These are phyloP conservation scores for Sthenelais limicola DNA, from an alignment of 2,888 invertebrate species.

Conservation along the genomic window DNA sequence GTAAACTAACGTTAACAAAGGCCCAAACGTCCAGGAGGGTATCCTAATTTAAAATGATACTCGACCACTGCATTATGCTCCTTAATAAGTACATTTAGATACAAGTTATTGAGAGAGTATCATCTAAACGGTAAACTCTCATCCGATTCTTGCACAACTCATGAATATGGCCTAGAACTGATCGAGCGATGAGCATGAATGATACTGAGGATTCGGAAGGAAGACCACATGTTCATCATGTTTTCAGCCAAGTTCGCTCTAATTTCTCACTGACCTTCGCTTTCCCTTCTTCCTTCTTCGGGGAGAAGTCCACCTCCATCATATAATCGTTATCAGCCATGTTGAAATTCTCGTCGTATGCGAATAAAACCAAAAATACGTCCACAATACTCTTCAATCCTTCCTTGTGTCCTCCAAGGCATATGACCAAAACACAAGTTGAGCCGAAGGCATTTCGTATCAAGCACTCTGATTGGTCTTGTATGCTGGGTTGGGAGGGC, in stretches of 20 bases:
- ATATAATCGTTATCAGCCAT: conserved; percentile 10
- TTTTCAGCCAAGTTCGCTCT: background rate
- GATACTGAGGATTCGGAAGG: no score
- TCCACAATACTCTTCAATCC: background rate
- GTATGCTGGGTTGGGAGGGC: no score
- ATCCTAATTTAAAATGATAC: no score
- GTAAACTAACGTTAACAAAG: no score
- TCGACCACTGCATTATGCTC: no score
- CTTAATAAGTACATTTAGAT: no score
- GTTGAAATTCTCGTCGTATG: background rate
- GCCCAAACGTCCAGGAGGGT: no score
- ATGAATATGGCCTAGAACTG: no score
- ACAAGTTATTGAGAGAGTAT: no score
- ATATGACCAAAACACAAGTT: conserved; percentile 4
- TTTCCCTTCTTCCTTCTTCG: conserved; percentile 6
- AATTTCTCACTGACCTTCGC: conserved; percentile 7
- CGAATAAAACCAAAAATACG: background rate
- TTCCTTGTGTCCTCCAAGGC: background rate
- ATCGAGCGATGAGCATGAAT: no score
- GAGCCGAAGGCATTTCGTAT: background rate
- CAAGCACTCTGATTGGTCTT: conserved; percentile 1
- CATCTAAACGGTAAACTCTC: no score
- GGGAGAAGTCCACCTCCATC: conserved; percentile 14
- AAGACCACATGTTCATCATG: background rate
- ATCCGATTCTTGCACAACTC: no score